Conservation (phyloP, 2,888 invertebrate genomes). For the Byasa hedistus region DNA sequence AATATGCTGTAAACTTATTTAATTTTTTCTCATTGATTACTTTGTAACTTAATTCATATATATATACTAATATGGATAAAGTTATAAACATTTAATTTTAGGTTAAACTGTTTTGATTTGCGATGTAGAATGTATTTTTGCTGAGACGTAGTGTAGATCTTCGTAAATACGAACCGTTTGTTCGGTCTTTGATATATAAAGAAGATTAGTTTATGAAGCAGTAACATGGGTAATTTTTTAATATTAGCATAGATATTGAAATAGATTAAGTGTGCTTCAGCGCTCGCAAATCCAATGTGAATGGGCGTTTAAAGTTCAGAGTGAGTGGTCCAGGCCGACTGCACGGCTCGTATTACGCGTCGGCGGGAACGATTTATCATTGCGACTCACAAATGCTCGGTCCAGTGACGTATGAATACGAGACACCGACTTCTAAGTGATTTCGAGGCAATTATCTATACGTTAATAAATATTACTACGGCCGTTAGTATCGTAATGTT, state of each 20-base stretch:
- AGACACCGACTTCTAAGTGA: conserved; percentile 18
- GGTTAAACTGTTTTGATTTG: too few relatives aligned
- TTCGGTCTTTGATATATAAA: too few relatives aligned
- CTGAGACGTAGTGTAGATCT: too few relatives aligned
- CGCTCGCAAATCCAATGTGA: conserved; percentile 6
- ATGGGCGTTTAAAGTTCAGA: conserved; percentile 8
- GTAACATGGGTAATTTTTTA: neutral
- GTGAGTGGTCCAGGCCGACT: conserved; percentile 14
- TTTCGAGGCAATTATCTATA: conserved; percentile 14
- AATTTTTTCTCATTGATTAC: too few relatives aligned
- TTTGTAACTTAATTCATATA: too few relatives aligned
- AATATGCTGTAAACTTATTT: too few relatives aligned
- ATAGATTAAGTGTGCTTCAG: neutral
- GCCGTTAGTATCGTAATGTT: neutral
- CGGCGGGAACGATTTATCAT: conserved; percentile 25
- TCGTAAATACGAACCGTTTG: too few relatives aligned
- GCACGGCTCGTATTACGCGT: conserved; percentile 21
- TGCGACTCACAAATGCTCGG: conserved; percentile 18
- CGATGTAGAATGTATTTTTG: too few relatives aligned
- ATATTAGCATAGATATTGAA: neutral
- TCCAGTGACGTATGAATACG: conserved; percentile 22
- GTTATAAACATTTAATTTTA: too few relatives aligned
- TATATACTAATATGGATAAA: too few relatives aligned
- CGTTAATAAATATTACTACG: conserved; percentile 6
- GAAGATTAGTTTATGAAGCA: neutral